Conservation (phyloP, 2,797 vertebrate species). For the Momotus momota region DNA sequence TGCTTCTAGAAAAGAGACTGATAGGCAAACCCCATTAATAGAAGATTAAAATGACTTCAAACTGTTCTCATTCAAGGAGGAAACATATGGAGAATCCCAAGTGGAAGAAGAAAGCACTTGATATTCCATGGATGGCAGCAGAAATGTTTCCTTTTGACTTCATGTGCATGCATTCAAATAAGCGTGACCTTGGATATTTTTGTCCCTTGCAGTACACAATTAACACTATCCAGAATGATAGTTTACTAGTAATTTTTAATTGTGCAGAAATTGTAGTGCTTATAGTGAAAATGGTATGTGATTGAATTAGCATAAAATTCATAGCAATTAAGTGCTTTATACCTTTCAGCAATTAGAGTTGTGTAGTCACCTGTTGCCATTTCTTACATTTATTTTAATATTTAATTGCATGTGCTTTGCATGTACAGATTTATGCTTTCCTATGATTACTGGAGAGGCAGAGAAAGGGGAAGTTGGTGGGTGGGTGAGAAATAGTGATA, state of each 20-base stretch:
- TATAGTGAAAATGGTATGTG: neutral
- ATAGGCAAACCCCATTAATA: conserved; percentile 51
- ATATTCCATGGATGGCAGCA: conserved; percentile 42
- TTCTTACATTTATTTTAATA: conserved; percentile 52
- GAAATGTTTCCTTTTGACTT: conserved; percentile 42
- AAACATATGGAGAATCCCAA: conserved; percentile 73
- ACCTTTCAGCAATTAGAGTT: conserved; percentile 4
- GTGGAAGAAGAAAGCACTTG: conserved; percentile 60
- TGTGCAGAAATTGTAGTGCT: neutral
- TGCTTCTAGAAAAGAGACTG: conserved; percentile 26
- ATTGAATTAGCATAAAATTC: conserved; percentile 16
- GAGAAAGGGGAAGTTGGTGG: neutral
- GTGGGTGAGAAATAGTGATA: conserved; percentile 30
- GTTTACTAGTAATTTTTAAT: conserved; percentile 43
- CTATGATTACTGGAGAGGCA: neutral
- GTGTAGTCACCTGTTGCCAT: conserved; percentile 37
- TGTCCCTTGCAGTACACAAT: conserved; percentile 23
- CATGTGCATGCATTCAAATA: conserved; percentile 26
- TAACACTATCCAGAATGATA: conserved; percentile 4
- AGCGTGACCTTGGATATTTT: conserved; percentile 48
- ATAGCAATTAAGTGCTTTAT: conserved; percentile 48
- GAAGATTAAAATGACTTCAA: conserved; percentile 70
- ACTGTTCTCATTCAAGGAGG: conserved; percentile 61
- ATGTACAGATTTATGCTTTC: neutral
- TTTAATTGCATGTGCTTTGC: conserved; percentile 15